Evolutionary conservation across 2,888 invertebrate species (phyloP).

Genomic region (Torymus tubicola): DNA sequence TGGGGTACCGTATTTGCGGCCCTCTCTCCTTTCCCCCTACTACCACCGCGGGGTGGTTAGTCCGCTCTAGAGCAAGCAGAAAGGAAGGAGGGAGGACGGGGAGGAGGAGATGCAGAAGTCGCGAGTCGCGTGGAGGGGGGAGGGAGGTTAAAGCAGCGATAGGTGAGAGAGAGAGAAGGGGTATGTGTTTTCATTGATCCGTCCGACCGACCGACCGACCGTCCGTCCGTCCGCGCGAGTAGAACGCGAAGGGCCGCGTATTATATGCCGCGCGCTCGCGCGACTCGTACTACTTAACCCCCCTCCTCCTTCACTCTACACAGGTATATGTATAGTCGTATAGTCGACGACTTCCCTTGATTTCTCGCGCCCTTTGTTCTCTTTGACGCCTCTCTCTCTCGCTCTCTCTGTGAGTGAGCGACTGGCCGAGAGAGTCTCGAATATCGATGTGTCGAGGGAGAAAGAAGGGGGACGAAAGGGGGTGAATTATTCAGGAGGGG

Average conservation of each 20-base stretch:
- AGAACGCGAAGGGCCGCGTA: slow-evolving; percentile 13
- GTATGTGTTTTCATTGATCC: slow-evolving; percentile 75
- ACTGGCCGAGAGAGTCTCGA: background rate
- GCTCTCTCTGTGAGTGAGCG: background rate
- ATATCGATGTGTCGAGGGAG: slow-evolving; percentile 5
- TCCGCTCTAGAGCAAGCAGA: too few species aligned
- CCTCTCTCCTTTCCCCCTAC: background rate
- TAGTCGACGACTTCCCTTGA: background rate
- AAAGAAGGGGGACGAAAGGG: background rate
- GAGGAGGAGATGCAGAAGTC: slow-evolving; percentile 6
- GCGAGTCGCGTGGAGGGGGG: slow-evolving; percentile 6
- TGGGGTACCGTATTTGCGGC: slow-evolving; percentile 63
- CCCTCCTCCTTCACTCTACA: too few species aligned
- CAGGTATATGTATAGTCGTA: too few species aligned
- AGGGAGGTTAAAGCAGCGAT: slow-evolving; percentile 50
- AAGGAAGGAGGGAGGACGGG: background rate
- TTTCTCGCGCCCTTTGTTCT: slow-evolving; percentile 1
- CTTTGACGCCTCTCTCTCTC: background rate
- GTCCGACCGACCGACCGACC: slow-evolving; percentile 68
- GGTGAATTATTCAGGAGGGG: slow-evolving; percentile 15
- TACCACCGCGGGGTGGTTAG: background rate
- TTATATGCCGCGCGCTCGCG: slow-evolving; percentile 1
- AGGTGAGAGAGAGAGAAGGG: slow-evolving; percentile 63
- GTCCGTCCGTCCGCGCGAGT: slow-evolving; percentile 28
- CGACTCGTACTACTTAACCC: slow-evolving; percentile 28